Percentiles rank a stretch among this genome's conserved stretches.
Conservation (phyloP, 1,140 invertebrate species). For the Teleogryllus occipitalis region DNA sequence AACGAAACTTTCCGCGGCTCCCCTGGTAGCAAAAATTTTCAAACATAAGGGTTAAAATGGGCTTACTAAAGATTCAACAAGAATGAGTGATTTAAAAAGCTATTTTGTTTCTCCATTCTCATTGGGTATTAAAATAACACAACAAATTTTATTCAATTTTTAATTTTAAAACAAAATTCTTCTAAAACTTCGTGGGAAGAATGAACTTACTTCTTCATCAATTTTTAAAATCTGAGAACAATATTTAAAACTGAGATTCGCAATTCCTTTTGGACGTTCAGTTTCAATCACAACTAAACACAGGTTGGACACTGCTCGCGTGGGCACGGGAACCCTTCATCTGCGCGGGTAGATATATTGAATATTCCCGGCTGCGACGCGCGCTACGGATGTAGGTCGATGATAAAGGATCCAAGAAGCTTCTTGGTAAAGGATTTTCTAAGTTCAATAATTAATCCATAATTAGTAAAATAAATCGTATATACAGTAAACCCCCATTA, state of each 20-base stretch:
- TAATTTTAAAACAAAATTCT: background rate
- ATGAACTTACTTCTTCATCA: constrained; percentile 4
- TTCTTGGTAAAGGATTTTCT: too few relatives aligned
- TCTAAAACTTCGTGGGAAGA: background rate
- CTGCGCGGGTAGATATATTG: too few relatives aligned
- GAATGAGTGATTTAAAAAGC: background rate
- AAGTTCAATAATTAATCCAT: too few relatives aligned
- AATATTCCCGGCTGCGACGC: too few relatives aligned
- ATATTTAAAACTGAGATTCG: background rate
- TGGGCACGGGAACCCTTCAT: too few relatives aligned
- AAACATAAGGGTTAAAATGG: too few relatives aligned
- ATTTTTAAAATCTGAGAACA: background rate
- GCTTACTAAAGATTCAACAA: background rate
- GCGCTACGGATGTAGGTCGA: too few relatives aligned
- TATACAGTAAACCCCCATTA: too few relatives aligned
- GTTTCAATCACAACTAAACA: background rate
- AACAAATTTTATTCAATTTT: background rate
- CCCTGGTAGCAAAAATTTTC: too few relatives aligned
- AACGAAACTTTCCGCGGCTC: background rate
- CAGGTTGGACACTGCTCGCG: too few relatives aligned
- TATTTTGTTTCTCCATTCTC: background rate
- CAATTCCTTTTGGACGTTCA: background rate
- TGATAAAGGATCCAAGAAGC: too few relatives aligned
- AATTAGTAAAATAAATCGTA: too few relatives aligned
- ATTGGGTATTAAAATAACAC: background rate